Evolutionary conservation across 2,797 vertebrate genomes (phyloP), one percentile per base, ranked within the genome.

Genomic region (Micromesistius poutassou): DNA sequence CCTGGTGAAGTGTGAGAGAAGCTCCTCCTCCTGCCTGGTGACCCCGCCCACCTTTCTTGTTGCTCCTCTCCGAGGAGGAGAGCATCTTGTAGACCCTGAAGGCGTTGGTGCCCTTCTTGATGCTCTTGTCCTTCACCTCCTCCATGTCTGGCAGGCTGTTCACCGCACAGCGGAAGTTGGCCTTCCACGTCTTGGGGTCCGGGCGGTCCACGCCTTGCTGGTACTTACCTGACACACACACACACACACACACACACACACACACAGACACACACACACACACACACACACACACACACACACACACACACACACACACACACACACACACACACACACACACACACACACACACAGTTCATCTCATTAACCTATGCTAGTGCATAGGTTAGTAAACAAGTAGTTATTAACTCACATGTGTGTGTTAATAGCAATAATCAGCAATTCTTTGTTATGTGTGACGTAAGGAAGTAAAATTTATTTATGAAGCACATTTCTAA

Each of bases 151-250:
- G 98, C 85, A 99, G 89, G n/a, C 97, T 98, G 94, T 99, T 99
- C 97, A 99, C 99, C 71, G 98, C 98, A 82, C 98, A 99, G 76
- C 98, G 96, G 86, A 99, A 99, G 84, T 99, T 99, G 2, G 98
- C 98, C 80, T 99, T 99, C 98, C 98, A 99, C 0, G 98, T 99
- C 92, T 99, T 99, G 30, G 98, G 98, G 86, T 99, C 98, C 0
- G 96, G 95, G 74, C 97, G 97, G 89, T 99, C 97, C 22, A 95
- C 86, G 30, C 94, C 97, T 10, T 93, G 95, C 82, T 98, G 97
- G 90, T 94, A 98, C 89, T 99, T 99, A 81, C 97, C 98, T 92
- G 36, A 40, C n/a, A 33, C 10, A 40, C 62, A 40, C 31, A 78
- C 19, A 42, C 3, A 72, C 5, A 80, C 0, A 42, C 5, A 31